Conservation (phyloP, 2,888 invertebrate genomes). For the Abscondita cerata region DNA sequence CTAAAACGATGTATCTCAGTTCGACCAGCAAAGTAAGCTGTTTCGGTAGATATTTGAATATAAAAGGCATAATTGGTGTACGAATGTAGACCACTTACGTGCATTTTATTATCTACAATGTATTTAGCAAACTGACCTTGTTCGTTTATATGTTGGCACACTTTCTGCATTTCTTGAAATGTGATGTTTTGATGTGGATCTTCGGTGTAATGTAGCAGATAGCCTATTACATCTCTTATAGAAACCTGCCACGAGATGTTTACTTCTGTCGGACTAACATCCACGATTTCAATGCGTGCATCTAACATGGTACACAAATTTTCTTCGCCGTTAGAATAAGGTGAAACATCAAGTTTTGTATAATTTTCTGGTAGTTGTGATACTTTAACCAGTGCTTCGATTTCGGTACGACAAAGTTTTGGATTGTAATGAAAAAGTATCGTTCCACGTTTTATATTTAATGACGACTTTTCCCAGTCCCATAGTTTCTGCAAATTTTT, state of each 20-base stretch:
- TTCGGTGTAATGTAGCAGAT: constrained; percentile 69
- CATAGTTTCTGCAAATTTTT: constrained; percentile 74
- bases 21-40: constrained; percentile 63
- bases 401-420: constrained; percentile 74
- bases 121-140: constrained; percentile 47
- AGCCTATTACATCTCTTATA: constrained; percentile 60
- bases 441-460: constrained; percentile 69
- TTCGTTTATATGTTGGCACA: constrained; percentile 41
- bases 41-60: constrained; percentile 61
- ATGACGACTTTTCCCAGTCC: constrained; percentile 60
- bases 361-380: constrained; percentile 60
- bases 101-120: constrained; percentile 39
- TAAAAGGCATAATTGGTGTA: constrained; percentile 77
- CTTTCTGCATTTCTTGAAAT: constrained; percentile 55
- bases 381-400: constrained; percentile 63
- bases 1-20: constrained; percentile 69
- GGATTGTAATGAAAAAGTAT: constrained; percentile 81
- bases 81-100: constrained; percentile 65
- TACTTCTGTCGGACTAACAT: constrained; percentile 53
- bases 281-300: constrained; percentile 56
- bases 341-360: constrained; percentile 63
- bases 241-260: constrained; percentile 56
- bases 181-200: constrained; percentile 61
- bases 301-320: constrained; percentile 66
- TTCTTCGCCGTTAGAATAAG: constrained; percentile 73